Conservation (phyloP, 2,888 invertebrate genomes). For the Platycheirus rosarum region DNA sequence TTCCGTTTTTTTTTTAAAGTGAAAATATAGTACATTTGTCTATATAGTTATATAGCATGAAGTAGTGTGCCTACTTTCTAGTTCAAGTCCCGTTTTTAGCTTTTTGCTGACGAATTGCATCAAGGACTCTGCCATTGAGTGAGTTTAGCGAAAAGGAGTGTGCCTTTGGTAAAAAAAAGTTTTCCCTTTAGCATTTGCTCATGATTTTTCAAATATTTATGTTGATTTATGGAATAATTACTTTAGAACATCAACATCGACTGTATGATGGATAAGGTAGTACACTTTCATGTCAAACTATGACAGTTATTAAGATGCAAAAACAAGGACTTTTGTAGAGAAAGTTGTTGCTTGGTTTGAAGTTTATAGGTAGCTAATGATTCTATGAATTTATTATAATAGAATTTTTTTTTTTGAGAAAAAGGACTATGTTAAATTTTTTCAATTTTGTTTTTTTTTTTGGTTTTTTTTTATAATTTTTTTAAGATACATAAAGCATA, state of each 20-base stretch:
- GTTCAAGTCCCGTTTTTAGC: slow-evolving; percentile 49
- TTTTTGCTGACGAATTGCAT: slow-evolving; percentile 37
- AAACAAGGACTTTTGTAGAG: slow-evolving; percentile 8
- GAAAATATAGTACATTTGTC: slow-evolving; percentile 19
- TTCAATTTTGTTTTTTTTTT: too few species aligned
- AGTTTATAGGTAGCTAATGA: slow-evolving; percentile 6
- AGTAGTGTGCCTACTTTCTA: slow-evolving; percentile 53
- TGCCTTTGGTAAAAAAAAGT: neutral
- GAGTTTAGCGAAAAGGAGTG: slow-evolving; percentile 10
- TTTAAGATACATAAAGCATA: too few species aligned
- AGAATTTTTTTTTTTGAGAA: too few species aligned
- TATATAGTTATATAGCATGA: neutral
- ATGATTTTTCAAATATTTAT: slow-evolving; percentile 58
- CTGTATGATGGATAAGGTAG: too few species aligned
- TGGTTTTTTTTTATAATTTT: too few species aligned
- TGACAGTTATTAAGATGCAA: slow-evolving; percentile 11
- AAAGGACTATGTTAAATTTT: too few species aligned
- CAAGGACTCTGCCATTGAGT: slow-evolving; percentile 44
- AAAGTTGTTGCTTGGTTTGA: neutral
- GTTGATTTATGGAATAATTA: slow-evolving; percentile 68
- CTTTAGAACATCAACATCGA: slow-evolving; percentile 34
- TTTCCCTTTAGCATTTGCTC: slow-evolving; percentile 3
- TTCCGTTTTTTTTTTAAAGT: slow-evolving; percentile 1
- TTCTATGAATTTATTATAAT: slow-evolving; percentile 30
- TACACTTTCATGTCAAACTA: too few species aligned